phyloP scores from a whole-genome alignment of 1,140 invertebrate species.

The Eubasilissa regina region DNA sequence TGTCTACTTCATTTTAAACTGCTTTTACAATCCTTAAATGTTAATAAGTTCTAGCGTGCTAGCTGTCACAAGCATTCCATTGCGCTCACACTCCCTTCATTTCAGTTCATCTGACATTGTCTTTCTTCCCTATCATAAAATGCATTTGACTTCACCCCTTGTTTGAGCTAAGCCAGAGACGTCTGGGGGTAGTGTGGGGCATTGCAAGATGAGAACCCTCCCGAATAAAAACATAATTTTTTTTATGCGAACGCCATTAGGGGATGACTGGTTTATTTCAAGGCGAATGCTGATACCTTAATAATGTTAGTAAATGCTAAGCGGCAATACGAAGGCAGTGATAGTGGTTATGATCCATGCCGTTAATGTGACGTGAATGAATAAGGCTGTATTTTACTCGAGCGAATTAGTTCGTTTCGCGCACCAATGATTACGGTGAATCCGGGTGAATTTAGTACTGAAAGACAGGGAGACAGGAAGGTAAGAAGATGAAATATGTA shows the following conservation, averaged over 20 bases:
- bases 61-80: conserved; percentile 12
- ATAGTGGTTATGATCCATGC: not conserved
- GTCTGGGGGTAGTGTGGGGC: not conserved
- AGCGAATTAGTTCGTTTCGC: not conserved
- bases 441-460: not conserved
- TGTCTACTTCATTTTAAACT: no score
- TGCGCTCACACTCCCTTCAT: not conserved
- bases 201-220: conserved; percentile 40
- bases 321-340: conserved; percentile 2
- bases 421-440: not conserved
- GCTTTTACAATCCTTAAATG: no score
- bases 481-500: no score
- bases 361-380: conserved; percentile 3
- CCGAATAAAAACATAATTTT: conserved; percentile 48
- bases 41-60: not conserved
- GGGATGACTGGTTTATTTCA: conserved; percentile 55
- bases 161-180: conserved; percentile 49
- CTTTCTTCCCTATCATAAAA: conserved; percentile 32
- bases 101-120: not conserved
- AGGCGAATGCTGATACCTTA: conserved; percentile 35
- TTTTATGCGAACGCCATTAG: conserved; percentile 56
- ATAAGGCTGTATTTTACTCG: conserved; percentile 3
- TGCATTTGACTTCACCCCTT: conserved; percentile 53
- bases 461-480: not conserved
- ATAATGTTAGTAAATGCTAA: conserved; percentile 13